Evolutionary conservation across 2,113 vertebrate species (phyloP), one percentile per base, ranked within the genome.

Genomic region (Sciurus niger): DNA sequence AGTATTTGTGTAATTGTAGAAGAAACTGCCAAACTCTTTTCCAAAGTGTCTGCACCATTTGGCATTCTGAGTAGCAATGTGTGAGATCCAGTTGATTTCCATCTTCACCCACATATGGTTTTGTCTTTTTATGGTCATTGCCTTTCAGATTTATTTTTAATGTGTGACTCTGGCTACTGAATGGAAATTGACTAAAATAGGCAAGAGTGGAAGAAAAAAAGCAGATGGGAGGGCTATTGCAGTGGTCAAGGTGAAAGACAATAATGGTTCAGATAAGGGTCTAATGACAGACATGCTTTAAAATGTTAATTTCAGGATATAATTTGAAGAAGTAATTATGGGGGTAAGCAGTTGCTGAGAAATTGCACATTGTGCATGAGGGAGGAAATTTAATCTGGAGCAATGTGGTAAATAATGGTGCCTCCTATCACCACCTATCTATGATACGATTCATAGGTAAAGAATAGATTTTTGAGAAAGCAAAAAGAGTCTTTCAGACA

Each of bases 101-200:
- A 25, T 72, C 11, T 48, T 94, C 46, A 68, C 16, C 24, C 4
- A 53, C 13, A 24, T 24, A 37, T 46, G 25, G 10, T 48, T 90
- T 48, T 94, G 1, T n/a, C 13, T 67, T 89, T 74, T 46, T 43
- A 20, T 73, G 12, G 25, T 60, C 84, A 4, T 32, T 60, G 4
- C 8, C 34, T 92, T 88, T 92, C 48, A 63, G n/a, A 32, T 70
- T 84, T 76, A 58, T 80, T 87, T 88, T 90, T 76, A 88, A 60
- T 5, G 32, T 65, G 6, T 84, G 6, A 7, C 2, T 60, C 8
- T 88, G 7, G 20, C 24, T 77, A 2, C 34, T 92, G 13, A 88
- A n/a, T 79, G 37, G 20, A 72, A 90, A 65, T 4, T 11, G 30
- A 84, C n/a, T 34, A 1, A 58, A 51, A 48, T 67, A 8, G 24